Base-by-base conservation (phyloP, 2,888 invertebrate species). In the Eremobia ochroleuca region DNA sequence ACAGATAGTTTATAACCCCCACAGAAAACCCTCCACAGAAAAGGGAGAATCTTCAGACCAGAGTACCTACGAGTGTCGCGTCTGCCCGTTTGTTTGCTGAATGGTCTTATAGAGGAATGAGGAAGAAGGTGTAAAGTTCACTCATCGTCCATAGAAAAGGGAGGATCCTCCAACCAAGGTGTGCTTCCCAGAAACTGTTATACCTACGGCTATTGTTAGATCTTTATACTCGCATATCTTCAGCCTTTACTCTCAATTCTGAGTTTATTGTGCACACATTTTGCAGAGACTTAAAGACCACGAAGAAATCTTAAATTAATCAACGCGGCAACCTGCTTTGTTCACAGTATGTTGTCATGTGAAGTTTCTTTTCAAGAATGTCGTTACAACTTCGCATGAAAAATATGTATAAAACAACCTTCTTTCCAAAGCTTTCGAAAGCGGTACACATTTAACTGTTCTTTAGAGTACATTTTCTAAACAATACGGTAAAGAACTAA, bases 401-500 rank as follows among this genome's bases (percentile, higher is more conserved):
- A 43, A 43, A 55, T 49, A n/a, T n/a, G n/a, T n/a, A 58, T 0
- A 65, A 66, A 61, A 61, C 21, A 64, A 43, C 18, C n/a, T 34
- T 1, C 25, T 65, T 34, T 43, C 34, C 25, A 62, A 34, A 67
- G 49, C 73, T 58, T 59, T 62, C 67, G 37, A 21, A 37, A 52
- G 46, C 61, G 13, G 34, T 70, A 55, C 43, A 66, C 52, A 84
- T 81, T 81, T 62, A 86, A 79, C 67, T 67, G 65, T 77, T 37
- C 31, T 65, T 28, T 46, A 58, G 37, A 76, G 67, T 76, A 75
- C 37, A 80, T 80, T 71, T 77, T 76, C 71, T 68, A 79, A 83
- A 84, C 80, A 86, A 86, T 73, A 77, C 76, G 62, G 25, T 43
- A 77, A 25, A 77, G 77, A 86, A 79, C 75, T 74, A 84, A 76